Evolutionary conservation across 2,113 vertebrate species (phyloP), one percentile per base, ranked within the genome.

Genomic region (Actenoides hombroni): DNA sequence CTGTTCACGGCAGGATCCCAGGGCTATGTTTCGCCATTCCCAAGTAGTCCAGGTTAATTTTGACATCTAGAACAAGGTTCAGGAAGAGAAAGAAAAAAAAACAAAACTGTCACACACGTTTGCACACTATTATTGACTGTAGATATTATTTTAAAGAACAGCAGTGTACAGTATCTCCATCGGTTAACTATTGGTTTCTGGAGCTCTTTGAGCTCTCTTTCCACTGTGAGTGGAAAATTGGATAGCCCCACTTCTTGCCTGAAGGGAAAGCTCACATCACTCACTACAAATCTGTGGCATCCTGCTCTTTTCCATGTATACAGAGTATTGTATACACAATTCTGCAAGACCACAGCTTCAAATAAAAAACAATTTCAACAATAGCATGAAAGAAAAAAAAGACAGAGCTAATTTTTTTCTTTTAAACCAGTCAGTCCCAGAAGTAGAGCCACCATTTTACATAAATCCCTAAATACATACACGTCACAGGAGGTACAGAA

Each of bases 1-100:
- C 96, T 94, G 91, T 92, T 94, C 95, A 96, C 54, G 67, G 84
- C 88, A 92, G 94, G 86, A 74, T 93, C 51, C 90, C 92, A 95
- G 88, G 95, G 83, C 75, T 94, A 95, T 49, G 75, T 93, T 95
- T 96, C 89, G 33, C 91, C 96, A 94, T 89, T 97, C 96, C 95
- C 95, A 97, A 97, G 93, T 13, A 92, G 93, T 97, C 86, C 92
- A 92, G 84, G 95, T 92, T 92, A 93, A 94, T 87, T 95, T 63
- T 96, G 94, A 97, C 90, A 95, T 95, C 95, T 94, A 90, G 89
- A 96, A 97, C 25, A 95, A 86, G 79, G 86, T 64, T 93, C 65
- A 60, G 67, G 79, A 94, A 94, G 40, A 93, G 74, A 92, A 95
- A 91, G 86, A 92, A 95, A 91, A 83, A 59, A 63, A 46, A 35